Evolutionary conservation across 2,113 vertebrate species (phyloP).

Genomic region (Chauna torquata): DNA sequence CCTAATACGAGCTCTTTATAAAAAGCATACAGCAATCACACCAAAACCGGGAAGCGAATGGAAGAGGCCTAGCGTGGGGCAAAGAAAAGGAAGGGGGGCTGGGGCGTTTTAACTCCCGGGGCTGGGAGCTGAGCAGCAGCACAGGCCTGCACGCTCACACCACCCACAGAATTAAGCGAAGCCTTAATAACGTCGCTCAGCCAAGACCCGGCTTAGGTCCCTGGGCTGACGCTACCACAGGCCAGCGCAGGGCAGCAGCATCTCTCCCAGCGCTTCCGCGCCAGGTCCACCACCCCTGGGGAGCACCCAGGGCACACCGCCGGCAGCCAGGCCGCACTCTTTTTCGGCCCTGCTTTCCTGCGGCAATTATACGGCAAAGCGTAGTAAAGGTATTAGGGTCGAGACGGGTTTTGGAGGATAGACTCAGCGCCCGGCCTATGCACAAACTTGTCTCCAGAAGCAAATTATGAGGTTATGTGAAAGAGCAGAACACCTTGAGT

Average conservation of each 20-base stretch:
- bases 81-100: neutral
- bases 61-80: neutral
- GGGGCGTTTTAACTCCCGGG: neutral
- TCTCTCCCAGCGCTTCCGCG: neutral
- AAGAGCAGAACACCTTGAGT: neutral
- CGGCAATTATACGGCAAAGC: neutral
- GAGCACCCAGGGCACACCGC: neutral
- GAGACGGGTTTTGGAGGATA: neutral
- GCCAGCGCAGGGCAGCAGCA: fast-evolving
- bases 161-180: neutral
- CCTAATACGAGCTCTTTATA: neutral
- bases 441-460: neutral
- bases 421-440: neutral
- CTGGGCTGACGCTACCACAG: neutral
- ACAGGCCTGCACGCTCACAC: neutral
- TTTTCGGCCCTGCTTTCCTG: fast-evolving
- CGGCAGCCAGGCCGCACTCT: neutral
- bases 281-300: neutral
- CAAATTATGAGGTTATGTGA: neutral
- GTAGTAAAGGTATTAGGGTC: neutral
- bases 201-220: neutral
- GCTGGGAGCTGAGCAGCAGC: neutral
- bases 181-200: neutral
- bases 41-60: neutral
- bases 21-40: neutral